These are phyloP conservation scores for Artemia franciscana DNA, from an alignment of 1,140 invertebrate genomes.

Conservation along the genomic window DNA sequence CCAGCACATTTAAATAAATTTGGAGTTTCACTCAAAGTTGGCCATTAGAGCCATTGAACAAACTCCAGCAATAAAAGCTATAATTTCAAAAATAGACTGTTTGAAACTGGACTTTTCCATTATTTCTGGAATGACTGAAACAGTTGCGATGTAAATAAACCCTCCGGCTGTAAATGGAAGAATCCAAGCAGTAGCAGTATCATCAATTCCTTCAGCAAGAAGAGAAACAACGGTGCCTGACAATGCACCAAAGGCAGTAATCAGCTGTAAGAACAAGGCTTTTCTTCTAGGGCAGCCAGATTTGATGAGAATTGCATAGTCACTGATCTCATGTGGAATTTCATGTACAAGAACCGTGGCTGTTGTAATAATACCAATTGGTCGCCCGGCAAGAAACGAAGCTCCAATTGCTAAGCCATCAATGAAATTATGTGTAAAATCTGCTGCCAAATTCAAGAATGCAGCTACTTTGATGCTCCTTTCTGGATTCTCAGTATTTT, in stretches of 20 bases:
- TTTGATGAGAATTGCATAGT: conserved; percentile 89
- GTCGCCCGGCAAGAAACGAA: conserved; percentile 71
- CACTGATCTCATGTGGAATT: conserved; percentile 93
- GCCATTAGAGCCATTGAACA: conserved; percentile 82
- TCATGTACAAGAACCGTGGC: conserved; percentile 85
- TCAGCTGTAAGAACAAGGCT: conserved; percentile 73
- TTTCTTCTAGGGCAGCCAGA: conserved; percentile 70
- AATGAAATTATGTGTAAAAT: conserved; percentile 89
- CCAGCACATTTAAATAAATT: too few relatives aligned
- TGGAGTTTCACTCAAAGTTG: conserved; percentile 44
- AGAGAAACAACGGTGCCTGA: conserved; percentile 69
- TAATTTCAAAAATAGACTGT: conserved; percentile 64
- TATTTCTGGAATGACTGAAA: conserved; percentile 84
- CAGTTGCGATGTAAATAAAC: conserved; percentile 94
- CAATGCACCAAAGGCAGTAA: conserved; percentile 81
- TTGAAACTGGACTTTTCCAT: conserved; percentile 55
- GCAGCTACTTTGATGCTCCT: too few relatives aligned
- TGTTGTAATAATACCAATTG: conserved; percentile 62
- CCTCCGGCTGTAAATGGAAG: conserved; percentile 90
- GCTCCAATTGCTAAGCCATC: conserved; percentile 90
- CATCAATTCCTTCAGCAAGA: conserved; percentile 44
- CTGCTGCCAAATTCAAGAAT: too few relatives aligned
- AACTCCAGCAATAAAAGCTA: conserved; percentile 55
- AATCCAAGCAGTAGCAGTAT: conserved; percentile 55
- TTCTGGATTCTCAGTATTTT: too few relatives aligned